phyloP scores from a whole-genome alignment of 64 coral and sea anemone genomes.

The Platygyra sinensis region DNA sequence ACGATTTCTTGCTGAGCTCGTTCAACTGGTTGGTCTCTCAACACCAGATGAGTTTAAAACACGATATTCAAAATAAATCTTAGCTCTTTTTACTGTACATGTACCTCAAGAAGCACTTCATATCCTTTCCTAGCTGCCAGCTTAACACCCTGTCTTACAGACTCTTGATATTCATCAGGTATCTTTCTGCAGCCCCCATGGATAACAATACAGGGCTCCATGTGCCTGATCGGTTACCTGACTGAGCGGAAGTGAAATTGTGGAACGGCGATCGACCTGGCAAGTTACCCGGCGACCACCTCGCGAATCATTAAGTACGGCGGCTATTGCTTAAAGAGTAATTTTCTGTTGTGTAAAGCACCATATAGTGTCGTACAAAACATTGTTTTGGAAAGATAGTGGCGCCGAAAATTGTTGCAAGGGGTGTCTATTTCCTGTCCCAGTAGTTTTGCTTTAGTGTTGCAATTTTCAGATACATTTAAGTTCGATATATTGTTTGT shows the following conservation, averaged over 20 bases:
- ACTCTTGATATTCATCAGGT: conserved; percentile 2
- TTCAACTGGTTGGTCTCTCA: no score
- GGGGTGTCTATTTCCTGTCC: not conserved
- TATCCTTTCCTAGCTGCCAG: conserved; percentile 70
- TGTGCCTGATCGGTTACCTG: no score
- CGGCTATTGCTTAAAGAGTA: not conserved
- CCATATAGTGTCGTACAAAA: not conserved
- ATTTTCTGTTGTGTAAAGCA: not conserved
- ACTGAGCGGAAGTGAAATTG: no score
- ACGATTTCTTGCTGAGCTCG: no score
- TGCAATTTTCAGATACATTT: not conserved
- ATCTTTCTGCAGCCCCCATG: conserved; percentile 82
- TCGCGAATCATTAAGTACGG: no score
- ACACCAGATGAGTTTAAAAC: no score
- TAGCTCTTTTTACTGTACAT: no score
- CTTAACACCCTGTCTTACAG: conserved; percentile 52
- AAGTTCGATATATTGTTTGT: not conserved
- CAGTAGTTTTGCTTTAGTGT: not conserved
- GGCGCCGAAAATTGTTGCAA: not conserved
- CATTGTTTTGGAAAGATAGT: no score
- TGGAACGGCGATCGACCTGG: no score
- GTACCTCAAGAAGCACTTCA: conserved; percentile 70
- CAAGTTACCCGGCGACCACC: no score
- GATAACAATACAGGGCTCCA: conserved; percentile 82
- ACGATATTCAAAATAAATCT: no score